Percentiles rank a stretch among this genome's conserved stretches.
Evolutionary conservation across 2,113 vertebrate genomes (phyloP).

Genomic region (Marmota monax): DNA sequence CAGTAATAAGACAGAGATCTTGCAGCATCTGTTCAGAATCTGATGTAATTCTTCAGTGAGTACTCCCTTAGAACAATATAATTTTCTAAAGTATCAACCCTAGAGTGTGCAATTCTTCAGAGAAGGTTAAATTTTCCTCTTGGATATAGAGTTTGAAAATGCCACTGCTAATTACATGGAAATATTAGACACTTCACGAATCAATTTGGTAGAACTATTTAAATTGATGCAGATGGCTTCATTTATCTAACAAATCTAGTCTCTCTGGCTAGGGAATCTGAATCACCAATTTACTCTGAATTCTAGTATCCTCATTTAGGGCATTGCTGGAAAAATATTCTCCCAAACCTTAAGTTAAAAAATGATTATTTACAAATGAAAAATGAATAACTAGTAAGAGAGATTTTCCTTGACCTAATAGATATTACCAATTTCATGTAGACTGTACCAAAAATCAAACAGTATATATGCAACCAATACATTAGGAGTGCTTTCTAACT

Average conservation of each 20-base stretch:
- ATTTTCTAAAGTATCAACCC: conserved; percentile 74
- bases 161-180: conserved; percentile 76
- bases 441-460: not conserved
- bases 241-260: conserved; percentile 72
- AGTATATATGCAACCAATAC: not conserved
- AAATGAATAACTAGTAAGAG: not conserved
- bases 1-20: conserved; percentile 70
- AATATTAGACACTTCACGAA: conserved; percentile 77
- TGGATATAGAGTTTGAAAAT: conserved; percentile 79
- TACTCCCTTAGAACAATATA: conserved; percentile 68
- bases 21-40: conserved; percentile 76
- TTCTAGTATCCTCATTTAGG: not conserved
- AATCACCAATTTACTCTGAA: conserved; percentile 47
- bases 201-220: conserved; percentile 70
- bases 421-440: not conserved
- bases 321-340: not conserved
- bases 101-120: conserved; percentile 66
- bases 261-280: conserved; percentile 11
- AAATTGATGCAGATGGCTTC: conserved; percentile 68
- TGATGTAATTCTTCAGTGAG: conserved; percentile 78
- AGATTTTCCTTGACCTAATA: not conserved
- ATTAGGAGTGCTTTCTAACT: not conserved
- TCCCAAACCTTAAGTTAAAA: conserved; percentile 40
- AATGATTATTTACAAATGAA: conserved; percentile 53
- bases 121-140: conserved; percentile 75